A percentile compares a stretch with the other conserved stretches of the same genome.
phyloP scores from a whole-genome alignment of 2,113 vertebrate species.

The Eulacestoma nigropectus region DNA sequence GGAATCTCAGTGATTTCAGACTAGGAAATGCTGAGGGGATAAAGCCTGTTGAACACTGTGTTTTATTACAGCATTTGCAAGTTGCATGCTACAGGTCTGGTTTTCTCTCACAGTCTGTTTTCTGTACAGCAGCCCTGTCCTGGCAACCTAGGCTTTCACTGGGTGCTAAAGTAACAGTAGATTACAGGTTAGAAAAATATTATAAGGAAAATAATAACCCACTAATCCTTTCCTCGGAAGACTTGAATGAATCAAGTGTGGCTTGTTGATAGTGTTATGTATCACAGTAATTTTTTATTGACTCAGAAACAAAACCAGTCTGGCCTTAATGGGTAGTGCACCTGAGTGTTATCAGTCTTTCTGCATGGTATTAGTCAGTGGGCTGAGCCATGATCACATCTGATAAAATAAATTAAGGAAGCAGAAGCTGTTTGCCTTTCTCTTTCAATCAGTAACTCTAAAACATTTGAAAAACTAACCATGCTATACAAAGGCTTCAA shows the following conservation, averaged over 20 bases:
- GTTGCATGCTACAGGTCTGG: neutral
- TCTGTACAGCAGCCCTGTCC: neutral
- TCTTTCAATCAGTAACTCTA: neutral
- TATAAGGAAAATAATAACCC: neutral
- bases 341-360: neutral
- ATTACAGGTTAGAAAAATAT: neutral
- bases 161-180: neutral
- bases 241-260: neutral
- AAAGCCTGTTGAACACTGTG: neutral
- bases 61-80: neutral
- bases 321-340: neutral
- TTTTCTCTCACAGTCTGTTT: neutral
- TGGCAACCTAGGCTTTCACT: neutral
- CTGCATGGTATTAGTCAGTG: neutral
- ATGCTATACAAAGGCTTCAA: neutral
- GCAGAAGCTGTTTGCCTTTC: neutral
- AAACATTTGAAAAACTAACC: neutral
- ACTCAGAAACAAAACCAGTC: neutral
- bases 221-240: neutral
- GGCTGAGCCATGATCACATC: neutral
- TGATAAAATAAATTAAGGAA: neutral
- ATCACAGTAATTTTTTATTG: neutral
- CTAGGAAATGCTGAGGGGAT: neutral
- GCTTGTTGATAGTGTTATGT: neutral
- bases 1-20: neutral